phyloP scores from a whole-genome alignment of 2,113 vertebrate species.

The Phylloscopus whistleri region DNA sequence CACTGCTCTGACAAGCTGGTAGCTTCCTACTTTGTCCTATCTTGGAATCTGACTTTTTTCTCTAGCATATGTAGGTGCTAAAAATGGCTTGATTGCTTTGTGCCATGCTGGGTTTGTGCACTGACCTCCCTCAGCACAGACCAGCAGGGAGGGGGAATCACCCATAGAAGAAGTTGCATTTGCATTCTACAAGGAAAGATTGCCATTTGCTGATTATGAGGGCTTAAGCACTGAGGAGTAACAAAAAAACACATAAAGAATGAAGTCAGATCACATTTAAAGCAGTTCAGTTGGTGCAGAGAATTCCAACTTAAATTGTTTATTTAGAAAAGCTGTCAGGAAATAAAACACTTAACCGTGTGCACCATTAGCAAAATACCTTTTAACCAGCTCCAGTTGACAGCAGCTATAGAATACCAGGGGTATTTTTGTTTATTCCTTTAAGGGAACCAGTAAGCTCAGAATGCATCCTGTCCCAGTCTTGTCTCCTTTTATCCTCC shows the following conservation, averaged over 20 bases:
- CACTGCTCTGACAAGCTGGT: background rate
- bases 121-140: rapidly evolving
- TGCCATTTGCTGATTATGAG: background rate
- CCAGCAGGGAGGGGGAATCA: background rate
- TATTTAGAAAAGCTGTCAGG: background rate
- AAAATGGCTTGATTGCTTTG: background rate
- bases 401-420: background rate
- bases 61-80: background rate
- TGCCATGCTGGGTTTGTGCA: background rate
- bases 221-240: background rate
- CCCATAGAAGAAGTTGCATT: background rate
- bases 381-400: background rate
- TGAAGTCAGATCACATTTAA: background rate
- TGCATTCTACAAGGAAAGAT: background rate
- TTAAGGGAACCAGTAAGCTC: background rate
- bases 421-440: background rate
- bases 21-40: background rate
- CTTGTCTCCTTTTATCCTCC: background rate
- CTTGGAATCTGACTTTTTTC: background rate
- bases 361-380: background rate
- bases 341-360: background rate
- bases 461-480: background rate
- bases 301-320: background rate
- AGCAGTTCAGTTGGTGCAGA: background rate
- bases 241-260: background rate